Evolutionary conservation across 2,888 invertebrate species (phyloP).

Genomic region (Pyrrhia umbra): DNA sequence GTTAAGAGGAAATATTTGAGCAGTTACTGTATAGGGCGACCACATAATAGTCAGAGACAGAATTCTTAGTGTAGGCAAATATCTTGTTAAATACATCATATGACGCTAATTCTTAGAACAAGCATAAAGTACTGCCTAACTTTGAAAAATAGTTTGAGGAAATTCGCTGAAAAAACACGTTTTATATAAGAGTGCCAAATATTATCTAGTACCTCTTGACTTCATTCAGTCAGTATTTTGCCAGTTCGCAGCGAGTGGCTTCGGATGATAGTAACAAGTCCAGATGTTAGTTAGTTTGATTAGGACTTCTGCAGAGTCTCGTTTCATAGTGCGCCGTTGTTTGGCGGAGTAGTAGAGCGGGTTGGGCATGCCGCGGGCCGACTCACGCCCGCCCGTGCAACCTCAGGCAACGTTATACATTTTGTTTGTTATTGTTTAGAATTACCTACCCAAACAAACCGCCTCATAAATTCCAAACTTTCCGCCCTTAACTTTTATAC

Average conservation of each 20-base stretch:
- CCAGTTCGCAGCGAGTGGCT: too few species aligned
- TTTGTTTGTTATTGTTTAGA: conserved; percentile 85
- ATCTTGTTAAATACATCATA: too few species aligned
- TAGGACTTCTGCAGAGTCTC: conserved; percentile 29
- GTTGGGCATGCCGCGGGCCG: conserved; percentile 62
- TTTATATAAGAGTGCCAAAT: too few species aligned
- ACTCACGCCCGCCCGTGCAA: conserved; percentile 56
- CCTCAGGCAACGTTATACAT: conserved; percentile 68
- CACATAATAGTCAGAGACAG: conserved; percentile 4
- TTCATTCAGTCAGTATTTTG: too few species aligned
- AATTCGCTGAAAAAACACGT: too few species aligned
- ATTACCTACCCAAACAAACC: conserved; percentile 81
- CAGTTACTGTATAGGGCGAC: conserved; percentile 16
- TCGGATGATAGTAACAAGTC: too few species aligned
- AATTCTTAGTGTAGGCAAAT: background rate
- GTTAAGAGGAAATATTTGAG: conserved; percentile 47
- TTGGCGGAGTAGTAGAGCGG: conserved; percentile 66
- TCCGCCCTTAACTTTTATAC: conserved; percentile 77
- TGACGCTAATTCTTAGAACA: too few species aligned
- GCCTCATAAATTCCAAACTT: conserved; percentile 81
- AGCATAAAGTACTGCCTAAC: too few species aligned
- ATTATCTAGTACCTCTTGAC: too few species aligned
- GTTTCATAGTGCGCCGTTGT: conserved; percentile 53
- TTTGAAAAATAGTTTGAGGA: too few species aligned
- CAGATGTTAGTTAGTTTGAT: too few species aligned